phyloP scores from a whole-genome alignment of 2,113 vertebrate species.

The Abramis brama region DNA sequence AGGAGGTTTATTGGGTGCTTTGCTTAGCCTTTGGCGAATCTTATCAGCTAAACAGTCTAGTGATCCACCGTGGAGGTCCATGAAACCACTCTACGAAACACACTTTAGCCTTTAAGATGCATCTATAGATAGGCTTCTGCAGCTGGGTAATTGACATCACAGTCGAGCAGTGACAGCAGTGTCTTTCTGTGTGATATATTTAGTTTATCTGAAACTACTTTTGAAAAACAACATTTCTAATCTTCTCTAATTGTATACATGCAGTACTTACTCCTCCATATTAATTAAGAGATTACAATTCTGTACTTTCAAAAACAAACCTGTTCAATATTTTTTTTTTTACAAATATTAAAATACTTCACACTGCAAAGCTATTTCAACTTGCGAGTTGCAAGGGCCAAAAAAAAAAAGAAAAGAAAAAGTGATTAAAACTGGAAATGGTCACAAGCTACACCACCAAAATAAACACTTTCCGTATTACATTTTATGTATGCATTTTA shows the following conservation, averaged over 20 bases:
- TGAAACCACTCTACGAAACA: conserved; percentile 28
- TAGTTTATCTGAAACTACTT: neutral
- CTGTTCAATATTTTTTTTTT: no score
- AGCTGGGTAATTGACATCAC: conserved; percentile 9
- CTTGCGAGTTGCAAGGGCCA: neutral
- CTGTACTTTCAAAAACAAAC: neutral
- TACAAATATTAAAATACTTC: neutral
- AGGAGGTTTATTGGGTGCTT: conserved; percentile 73
- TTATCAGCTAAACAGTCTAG: conserved; percentile 74
- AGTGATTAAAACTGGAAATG: neutral
- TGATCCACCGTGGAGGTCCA: conserved; percentile 45
- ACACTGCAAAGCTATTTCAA: neutral
- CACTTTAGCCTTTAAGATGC: conserved; percentile 51
- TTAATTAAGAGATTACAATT: neutral
- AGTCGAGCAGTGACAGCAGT: neutral
- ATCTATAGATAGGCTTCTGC: conserved; percentile 55
- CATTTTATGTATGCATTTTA: no score
- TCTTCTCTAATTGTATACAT: neutral
- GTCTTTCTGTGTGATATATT: neutral
- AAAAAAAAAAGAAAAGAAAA: neutral
- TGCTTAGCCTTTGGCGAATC: conserved; percentile 70
- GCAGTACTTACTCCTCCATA: neutral
- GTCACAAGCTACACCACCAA: neutral
- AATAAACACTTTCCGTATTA: neutral
- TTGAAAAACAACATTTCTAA: neutral